Base-by-base conservation (phyloP, 2,888 invertebrate species). In the Campoplex nolae region DNA sequence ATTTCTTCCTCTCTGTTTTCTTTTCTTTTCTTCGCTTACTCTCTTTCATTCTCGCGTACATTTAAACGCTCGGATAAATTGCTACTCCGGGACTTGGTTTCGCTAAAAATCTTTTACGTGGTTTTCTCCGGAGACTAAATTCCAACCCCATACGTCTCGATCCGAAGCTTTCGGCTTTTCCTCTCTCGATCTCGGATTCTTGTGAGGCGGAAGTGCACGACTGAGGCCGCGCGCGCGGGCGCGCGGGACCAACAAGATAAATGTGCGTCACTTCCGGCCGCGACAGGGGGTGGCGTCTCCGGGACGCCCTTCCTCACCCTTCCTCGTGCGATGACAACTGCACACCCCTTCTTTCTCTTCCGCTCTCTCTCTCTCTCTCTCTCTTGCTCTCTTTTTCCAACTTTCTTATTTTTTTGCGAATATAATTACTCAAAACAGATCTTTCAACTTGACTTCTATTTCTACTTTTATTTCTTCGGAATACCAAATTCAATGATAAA, bases 201-300 rank as follows among this genome's bases (percentile, higher is more conserved):
- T 75, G 70, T 88, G 88, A 91, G 91, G 90, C 93, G 93, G 93
- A 93, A 93, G 92, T 92, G 92, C 92, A 91, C 90, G 91, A 91
- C 92, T 90, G 90, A 92, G 91, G 89, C 86, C 77, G 89, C 77
- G 73, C 78, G 38, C 38, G 38, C 78, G 38, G 4, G 38, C 38
- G 3, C 38, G 68, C 91, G 85, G 90, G 90, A 79, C 75, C 79
- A 92, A 91, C 91, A 94, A 94, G 94, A 94, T 94, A 92, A 93
- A 94, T 94, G 94, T 94, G 93, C 94, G 93, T 94, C 92, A 94
- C 94, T 94, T 94, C 94, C 94, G 93, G 93, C 92, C 92, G 93
- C 93, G 94, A 93, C 94, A 92, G 93, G 92, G 92, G 94, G 92
- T 93, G 94, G 94, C 94, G 94, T 93, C 94, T 93, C 88, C 89